Conservation (phyloP, 2,797 vertebrate species). For the Pagetopsis macropterus region DNA sequence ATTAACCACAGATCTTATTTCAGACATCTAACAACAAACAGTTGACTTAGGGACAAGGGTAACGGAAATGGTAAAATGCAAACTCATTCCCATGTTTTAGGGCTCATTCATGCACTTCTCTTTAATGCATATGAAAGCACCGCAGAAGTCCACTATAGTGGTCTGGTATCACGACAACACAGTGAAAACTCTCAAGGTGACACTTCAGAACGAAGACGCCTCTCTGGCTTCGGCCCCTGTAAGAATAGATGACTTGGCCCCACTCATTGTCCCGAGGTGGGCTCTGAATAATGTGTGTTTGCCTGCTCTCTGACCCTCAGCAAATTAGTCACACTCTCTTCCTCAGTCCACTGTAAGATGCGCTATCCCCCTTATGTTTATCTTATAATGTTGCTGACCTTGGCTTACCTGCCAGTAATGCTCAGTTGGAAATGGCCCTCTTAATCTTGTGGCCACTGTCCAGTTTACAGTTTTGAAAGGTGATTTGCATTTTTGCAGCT, state of each 20-base stretch:
- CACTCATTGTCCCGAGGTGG: constrained; percentile 71
- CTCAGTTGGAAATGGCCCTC: constrained; percentile 61
- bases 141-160: constrained; percentile 29
- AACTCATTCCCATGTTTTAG: too few relatives aligned
- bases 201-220: constrained; percentile 57
- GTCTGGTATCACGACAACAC: constrained; percentile 39
- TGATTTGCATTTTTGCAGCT: constrained; percentile 42
- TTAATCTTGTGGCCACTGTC: constrained; percentile 53
- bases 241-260: constrained; percentile 73
- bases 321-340: constrained; percentile 81
- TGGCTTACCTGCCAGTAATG: constrained; percentile 66
- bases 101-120: too few relatives aligned
- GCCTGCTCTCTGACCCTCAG: constrained; percentile 78
- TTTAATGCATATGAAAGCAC: constrained; percentile 51
- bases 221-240: constrained; percentile 58
- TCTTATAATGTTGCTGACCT: constrained; percentile 77
- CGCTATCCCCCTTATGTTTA: constrained; percentile 77
- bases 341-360: constrained; percentile 68
- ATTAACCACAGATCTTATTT: too few relatives aligned
- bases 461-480: constrained; percentile 39
- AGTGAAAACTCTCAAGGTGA: constrained; percentile 72
- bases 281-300: constrained; percentile 84
- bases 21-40: too few relatives aligned
- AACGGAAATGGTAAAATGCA: too few relatives aligned
- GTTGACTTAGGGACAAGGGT: too few relatives aligned